A percentile compares a stretch with the other conserved stretches of the same genome.
phyloP scores from a whole-genome alignment of 2,888 invertebrate species.

The Galerucella pusilla region DNA sequence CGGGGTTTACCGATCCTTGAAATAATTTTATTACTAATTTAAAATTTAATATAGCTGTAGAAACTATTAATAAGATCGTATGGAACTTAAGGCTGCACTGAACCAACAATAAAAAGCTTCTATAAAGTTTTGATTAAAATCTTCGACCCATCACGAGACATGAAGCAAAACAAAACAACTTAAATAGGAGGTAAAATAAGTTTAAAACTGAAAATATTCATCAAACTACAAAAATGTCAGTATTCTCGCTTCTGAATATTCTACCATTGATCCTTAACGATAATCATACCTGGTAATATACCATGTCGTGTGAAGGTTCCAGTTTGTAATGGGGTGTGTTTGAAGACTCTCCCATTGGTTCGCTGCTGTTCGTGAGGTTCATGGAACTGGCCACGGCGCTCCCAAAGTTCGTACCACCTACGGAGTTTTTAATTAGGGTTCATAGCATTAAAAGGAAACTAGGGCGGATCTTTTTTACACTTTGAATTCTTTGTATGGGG shows the following conservation, averaged over 20 bases:
- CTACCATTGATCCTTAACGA: constrained; percentile 33
- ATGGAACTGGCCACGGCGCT: constrained; percentile 82
- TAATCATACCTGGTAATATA: constrained; percentile 81
- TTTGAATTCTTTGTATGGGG: background rate
- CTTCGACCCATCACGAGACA: background rate
- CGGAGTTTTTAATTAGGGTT: constrained; percentile 25
- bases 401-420: constrained; percentile 74
- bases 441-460: constrained; percentile 25
- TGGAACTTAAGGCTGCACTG: background rate
- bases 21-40: too few species aligned
- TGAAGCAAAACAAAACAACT: background rate
- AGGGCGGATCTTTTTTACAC: constrained; percentile 21
- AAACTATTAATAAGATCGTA: too few species aligned
- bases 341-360: constrained; percentile 72
- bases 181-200: background rate
- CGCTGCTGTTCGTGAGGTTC: constrained; percentile 81
- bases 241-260: background rate
- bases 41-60: too few species aligned
- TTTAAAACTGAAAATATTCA: background rate
- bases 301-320: constrained; percentile 77
- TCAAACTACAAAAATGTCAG: background rate
- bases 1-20: too few species aligned
- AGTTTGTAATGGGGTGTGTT: constrained; percentile 74
- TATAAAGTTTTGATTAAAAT: background rate
- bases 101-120: background rate